phyloP scores from a whole-genome alignment of 2,797 vertebrate genomes.

The Cygnus olor region DNA sequence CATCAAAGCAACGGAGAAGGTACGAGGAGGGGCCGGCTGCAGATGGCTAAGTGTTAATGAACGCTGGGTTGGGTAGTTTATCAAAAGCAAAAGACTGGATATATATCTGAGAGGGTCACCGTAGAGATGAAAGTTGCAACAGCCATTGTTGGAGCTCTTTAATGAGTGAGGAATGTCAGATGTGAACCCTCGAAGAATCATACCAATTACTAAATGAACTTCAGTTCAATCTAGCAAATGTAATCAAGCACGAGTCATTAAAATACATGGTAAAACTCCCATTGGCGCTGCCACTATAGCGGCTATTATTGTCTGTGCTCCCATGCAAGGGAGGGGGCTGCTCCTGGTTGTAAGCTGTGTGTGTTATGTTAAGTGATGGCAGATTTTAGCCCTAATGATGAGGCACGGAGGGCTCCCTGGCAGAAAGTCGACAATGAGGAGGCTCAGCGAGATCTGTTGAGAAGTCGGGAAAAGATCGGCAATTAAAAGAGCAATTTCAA shows the following conservation, averaged over 20 bases:
- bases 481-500: slow-evolving; percentile 62
- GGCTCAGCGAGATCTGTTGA: background rate
- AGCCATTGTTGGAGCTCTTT: slow-evolving; percentile 51
- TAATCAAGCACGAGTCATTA: slow-evolving; percentile 72
- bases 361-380: slow-evolving; percentile 41
- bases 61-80: slow-evolving; percentile 45
- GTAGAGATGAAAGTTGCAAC: slow-evolving; percentile 52
- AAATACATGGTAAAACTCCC: slow-evolving; percentile 49
- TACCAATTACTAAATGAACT: slow-evolving; percentile 64
- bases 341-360: slow-evolving; percentile 20
- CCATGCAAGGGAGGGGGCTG: slow-evolving; percentile 30
- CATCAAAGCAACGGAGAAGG: slow-evolving; percentile 62
- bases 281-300: slow-evolving; percentile 27
- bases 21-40: slow-evolving; percentile 53
- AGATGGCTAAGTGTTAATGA: slow-evolving; percentile 66
- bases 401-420: slow-evolving; percentile 5
- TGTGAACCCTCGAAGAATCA: slow-evolving; percentile 25
- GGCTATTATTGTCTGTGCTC: slow-evolving; percentile 29
- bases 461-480: slow-evolving; percentile 23
- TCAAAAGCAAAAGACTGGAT: slow-evolving; percentile 50
- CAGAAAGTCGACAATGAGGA: slow-evolving; percentile 18
- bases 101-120: slow-evolving; percentile 42
- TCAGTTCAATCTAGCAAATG: slow-evolving; percentile 23
- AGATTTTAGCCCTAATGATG: slow-evolving; percentile 60
- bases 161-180: slow-evolving; percentile 61